Conservation (phyloP, 2,888 invertebrate genomes). For the Thera britannica region DNA sequence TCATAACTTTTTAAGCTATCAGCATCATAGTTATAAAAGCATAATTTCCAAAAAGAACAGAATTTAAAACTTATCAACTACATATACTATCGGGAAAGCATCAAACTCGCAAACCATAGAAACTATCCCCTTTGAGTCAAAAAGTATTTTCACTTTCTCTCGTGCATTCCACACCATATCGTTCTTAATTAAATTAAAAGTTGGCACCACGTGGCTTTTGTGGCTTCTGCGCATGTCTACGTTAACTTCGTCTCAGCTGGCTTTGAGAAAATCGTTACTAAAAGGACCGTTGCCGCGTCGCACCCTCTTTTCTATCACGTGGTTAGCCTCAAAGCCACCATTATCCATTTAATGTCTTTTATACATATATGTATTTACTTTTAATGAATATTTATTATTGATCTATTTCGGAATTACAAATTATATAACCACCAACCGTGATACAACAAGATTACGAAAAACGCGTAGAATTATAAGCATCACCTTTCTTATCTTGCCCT, state of each 20-base stretch:
- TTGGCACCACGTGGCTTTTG: slow-evolving; percentile 67
- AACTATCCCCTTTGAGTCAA: neutral
- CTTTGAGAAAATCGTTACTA: slow-evolving; percentile 79
- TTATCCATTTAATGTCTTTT: neutral
- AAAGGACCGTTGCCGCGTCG: slow-evolving; percentile 50
- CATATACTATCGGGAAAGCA: neutral
- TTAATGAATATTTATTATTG: slow-evolving; percentile 1
- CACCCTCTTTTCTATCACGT: slow-evolving; percentile 62
- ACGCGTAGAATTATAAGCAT: slow-evolving; percentile 2
- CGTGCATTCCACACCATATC: slow-evolving; percentile 34
- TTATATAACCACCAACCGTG: slow-evolving; percentile 18
- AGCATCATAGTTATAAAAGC: no score
- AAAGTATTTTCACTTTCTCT: slow-evolving; percentile 41
- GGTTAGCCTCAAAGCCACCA: slow-evolving; percentile 44
- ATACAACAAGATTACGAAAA: slow-evolving; percentile 49
- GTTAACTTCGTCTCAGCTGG: slow-evolving; percentile 70
- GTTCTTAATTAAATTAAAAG: slow-evolving; percentile 52
- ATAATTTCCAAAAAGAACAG: neutral
- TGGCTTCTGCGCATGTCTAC: slow-evolving; percentile 70
- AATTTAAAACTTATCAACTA: neutral
- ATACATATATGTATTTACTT: neutral
- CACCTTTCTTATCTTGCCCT: slow-evolving; percentile 44
- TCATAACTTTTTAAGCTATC: no score
- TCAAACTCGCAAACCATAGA: neutral
- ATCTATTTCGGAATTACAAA: neutral